phyloP scores from a whole-genome alignment of 2,113 vertebrate species.

The Hemibagrus wyckioides region DNA sequence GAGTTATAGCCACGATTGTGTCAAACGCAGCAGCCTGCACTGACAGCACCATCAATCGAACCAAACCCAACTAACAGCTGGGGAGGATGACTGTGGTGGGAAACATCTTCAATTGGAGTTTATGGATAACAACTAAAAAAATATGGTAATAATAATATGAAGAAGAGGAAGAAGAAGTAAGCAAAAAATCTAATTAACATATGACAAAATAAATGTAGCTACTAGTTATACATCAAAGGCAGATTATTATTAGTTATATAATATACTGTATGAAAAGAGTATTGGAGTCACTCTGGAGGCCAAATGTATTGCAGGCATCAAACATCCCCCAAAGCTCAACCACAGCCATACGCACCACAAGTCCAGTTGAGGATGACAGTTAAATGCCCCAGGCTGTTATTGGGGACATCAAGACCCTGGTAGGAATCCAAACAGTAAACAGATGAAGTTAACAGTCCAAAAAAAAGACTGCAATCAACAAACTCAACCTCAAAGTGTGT shows the following conservation, averaged over 20 bases:
- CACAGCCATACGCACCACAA: neutral
- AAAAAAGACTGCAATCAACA: slow-evolving; percentile 1
- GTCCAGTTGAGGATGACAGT: neutral
- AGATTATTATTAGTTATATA: neutral
- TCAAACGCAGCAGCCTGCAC: slow-evolving; percentile 42
- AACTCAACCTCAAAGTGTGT: neutral
- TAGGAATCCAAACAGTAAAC: neutral
- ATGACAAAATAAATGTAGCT: neutral
- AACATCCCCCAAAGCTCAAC: neutral
- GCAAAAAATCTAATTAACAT: neutral
- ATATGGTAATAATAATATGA: neutral
- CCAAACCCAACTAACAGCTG: neutral
- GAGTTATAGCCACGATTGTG: slow-evolving; percentile 50
- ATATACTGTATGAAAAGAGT: neutral
- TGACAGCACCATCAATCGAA: slow-evolving; percentile 43
- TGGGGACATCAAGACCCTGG: neutral
- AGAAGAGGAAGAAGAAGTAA: too few relatives aligned
- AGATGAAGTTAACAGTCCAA: neutral
- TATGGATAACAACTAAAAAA: slow-evolving; percentile 10
- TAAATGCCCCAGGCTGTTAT: slow-evolving; percentile 7
- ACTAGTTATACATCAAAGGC: neutral
- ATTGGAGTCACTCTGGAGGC: neutral
- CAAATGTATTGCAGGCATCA: neutral
- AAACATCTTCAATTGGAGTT: slow-evolving; percentile 20
- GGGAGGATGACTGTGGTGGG: neutral